Conservation (phyloP, 2,797 vertebrate species). For the Bucorvus abyssinicus region DNA sequence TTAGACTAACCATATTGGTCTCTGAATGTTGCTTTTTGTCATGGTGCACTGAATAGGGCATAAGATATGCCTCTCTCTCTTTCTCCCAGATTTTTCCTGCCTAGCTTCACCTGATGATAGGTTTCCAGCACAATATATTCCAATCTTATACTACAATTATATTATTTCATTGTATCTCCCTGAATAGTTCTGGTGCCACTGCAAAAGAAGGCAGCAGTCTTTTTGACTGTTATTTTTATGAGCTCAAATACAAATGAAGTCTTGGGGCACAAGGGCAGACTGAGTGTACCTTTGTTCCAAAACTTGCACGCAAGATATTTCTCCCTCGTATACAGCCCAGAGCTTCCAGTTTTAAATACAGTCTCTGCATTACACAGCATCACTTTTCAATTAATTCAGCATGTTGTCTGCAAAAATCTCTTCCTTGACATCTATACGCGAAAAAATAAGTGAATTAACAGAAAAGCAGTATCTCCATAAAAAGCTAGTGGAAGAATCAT, state of each 20-base stretch:
- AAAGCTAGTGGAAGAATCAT: not conserved
- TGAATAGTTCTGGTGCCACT: not conserved
- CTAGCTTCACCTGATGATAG: not conserved
- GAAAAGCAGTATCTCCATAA: not conserved
- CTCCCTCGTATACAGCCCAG: not conserved
- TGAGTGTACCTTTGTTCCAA: not conserved
- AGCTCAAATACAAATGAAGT: accelerated
- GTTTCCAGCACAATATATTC: not conserved
- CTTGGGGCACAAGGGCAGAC: not conserved
- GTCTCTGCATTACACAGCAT: not conserved
- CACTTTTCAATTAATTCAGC: not conserved
- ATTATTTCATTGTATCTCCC: not conserved
- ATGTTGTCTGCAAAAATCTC: not conserved
- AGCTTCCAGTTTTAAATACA: not conserved
- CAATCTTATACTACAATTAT: not conserved
- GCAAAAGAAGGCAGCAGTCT: not conserved
- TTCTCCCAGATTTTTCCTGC: not conserved
- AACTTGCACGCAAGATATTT: not conserved
- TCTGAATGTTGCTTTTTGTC: not conserved
- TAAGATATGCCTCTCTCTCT: not conserved
- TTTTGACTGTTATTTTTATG: not conserved
- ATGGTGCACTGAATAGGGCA: not conserved
- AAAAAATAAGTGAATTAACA: not conserved
- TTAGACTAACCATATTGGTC: not conserved
- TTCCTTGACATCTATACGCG: not conserved